Percentiles rank a stretch among this genome's conserved stretches.
phyloP scores from a whole-genome alignment of 2,113 vertebrate genomes.

The Heterotilapia buettikoferi region DNA sequence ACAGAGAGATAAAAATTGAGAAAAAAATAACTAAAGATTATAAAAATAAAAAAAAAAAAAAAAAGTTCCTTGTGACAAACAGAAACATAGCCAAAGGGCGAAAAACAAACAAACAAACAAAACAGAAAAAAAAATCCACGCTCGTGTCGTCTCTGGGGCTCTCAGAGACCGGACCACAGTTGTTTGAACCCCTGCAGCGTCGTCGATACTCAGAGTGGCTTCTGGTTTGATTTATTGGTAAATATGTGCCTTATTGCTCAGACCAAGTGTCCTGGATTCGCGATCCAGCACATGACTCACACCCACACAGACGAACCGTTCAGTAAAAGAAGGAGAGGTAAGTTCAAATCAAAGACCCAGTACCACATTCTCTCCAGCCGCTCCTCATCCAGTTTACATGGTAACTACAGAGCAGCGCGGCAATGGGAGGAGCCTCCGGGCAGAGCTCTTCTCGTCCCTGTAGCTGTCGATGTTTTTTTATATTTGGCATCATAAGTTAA shows the following conservation, averaged over 20 bases:
- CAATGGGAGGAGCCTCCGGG: constrained; percentile 7
- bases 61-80: not conserved
- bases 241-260: constrained; percentile 29
- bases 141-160: not conserved
- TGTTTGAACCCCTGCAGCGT: not conserved
- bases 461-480: not conserved
- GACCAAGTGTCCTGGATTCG: not conserved
- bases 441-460: not conserved
- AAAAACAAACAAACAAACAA: not conserved
- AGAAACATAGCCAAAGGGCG: not conserved
- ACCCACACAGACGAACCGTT: not conserved
- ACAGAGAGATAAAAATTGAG: no score
- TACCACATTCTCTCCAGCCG: not conserved
- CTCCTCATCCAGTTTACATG: constrained; percentile 2
- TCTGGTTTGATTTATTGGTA: not conserved
- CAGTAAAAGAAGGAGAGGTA: constrained; percentile 1
- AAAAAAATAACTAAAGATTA: no score
- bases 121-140: not conserved
- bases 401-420: not conserved
- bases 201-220: not conserved
- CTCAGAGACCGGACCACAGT: not conserved
- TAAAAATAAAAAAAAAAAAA: not conserved
- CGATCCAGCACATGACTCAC: not conserved
- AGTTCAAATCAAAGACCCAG: not conserved
- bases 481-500: constrained; percentile 80